phyloP scores from a whole-genome alignment of 2,888 invertebrate genomes.

The Rhamphomyia laevipes region DNA sequence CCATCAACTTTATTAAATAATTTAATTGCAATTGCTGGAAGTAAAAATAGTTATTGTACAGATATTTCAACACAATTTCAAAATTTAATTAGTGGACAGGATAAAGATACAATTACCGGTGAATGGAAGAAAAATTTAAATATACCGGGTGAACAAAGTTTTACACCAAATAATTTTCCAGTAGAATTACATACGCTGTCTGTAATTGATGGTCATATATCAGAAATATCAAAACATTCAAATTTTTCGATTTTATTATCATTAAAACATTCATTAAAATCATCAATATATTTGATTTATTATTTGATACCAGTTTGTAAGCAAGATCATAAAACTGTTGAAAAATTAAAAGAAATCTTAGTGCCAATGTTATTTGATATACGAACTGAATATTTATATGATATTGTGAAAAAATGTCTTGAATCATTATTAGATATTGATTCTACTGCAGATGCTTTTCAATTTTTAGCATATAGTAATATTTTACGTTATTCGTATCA shows the following conservation, averaged over 20 bases:
- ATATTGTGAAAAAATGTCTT: constrained; percentile 48
- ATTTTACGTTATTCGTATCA: constrained; percentile 56
- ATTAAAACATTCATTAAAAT: constrained; percentile 33
- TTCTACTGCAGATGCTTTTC: constrained; percentile 46
- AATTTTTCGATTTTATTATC: constrained; percentile 32
- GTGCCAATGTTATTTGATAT: constrained; percentile 62
- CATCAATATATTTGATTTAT: constrained; percentile 30
- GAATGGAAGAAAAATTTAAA: constrained; percentile 35
- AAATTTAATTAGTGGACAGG: constrained; percentile 31
- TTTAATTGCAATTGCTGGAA: constrained; percentile 32
- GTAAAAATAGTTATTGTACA: constrained; percentile 28
- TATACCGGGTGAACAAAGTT: constrained; percentile 26
- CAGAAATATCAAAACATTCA: constrained; percentile 29
- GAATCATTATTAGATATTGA: constrained; percentile 37
- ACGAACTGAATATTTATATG: constrained; percentile 61
- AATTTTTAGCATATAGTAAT: constrained; percentile 50
- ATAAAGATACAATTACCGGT: constrained; percentile 32
- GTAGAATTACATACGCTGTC: constrained; percentile 34
- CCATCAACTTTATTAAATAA: constrained; percentile 29
- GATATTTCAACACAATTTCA: constrained; percentile 33
- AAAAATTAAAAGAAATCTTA: constrained; percentile 27
- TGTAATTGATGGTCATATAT: constrained; percentile 35
- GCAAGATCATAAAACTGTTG: constrained; percentile 20
- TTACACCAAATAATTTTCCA: constrained; percentile 30
- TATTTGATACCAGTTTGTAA: constrained; percentile 26